Base-by-base conservation (phyloP, 2,797 vertebrate species). In the Mustela erminea region DNA sequence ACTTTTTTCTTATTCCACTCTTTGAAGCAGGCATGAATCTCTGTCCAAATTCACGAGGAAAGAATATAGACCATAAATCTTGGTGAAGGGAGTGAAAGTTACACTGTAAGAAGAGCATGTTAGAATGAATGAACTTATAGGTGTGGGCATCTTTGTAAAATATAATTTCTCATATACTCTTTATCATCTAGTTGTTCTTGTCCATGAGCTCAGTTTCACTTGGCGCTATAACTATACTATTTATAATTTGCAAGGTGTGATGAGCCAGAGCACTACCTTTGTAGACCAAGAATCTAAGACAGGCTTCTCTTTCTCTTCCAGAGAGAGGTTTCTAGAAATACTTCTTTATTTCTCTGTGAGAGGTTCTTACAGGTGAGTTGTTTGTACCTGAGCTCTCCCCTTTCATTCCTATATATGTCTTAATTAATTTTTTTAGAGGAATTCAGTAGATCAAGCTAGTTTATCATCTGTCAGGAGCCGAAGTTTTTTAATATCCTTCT, bases 381-480 rank as follows among this genome's bases (percentile, higher is more conserved):
- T 92, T 93, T 88, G 29, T n/a, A 58, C 88, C 23, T 0, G 29
- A 62, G 14, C 12, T 74, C 25, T 64, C 15, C 7, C 10, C 25
- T 85, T 90, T 81, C 35, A n/a, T 86, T 86, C 1, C 14, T 82
- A 3, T 88, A 83, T 96, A 75, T 15, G 72, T 92, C n/a, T 64
- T 56, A 77, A 72, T 93, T 90, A 41, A 54, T 20, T 29, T 83
- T 82, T 90, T 60, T 56, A 58, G 46, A 96, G 32, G 23, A 84
- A 90, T n/a, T 41, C 17, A 64, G 27, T 32, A 83, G 21, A 25
- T 9, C 82, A 93, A 60, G 20, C 12, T 87, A 83, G 5, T 88
- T 95, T 25, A 52, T 97, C 85, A 72, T 89, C 38, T 91, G 18
- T 84, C 18, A 72, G 32, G 29, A 95, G 68, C 9, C 10, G 91